These are phyloP conservation scores for Allobates femoralis DNA, from an alignment of 2,797 vertebrate species.

Conservation along the genomic window DNA sequence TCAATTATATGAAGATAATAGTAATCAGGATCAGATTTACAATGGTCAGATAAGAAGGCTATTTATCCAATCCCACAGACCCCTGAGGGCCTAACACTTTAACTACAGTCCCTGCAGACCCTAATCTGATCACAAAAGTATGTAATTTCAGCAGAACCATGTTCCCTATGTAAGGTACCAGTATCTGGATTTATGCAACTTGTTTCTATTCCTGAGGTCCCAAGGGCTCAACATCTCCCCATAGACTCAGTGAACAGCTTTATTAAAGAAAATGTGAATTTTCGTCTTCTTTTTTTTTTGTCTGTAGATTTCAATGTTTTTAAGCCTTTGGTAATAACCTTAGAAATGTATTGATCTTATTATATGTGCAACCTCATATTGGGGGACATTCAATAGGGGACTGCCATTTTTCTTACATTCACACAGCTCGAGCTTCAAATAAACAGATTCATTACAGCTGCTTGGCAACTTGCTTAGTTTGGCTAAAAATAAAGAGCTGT, in stretches of 20 bases:
- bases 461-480: slow-evolving; percentile 37
- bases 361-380: neutral
- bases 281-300: neutral
- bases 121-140: neutral
- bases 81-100: neutral
- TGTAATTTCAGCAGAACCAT: neutral
- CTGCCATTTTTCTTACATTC: neutral
- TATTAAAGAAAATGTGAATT: neutral
- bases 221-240: neutral
- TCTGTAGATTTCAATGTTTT: neutral
- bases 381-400: neutral
- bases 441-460: slow-evolving; percentile 51
- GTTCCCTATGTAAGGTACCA: neutral
- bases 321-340: neutral
- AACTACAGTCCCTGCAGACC: neutral
- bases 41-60: neutral
- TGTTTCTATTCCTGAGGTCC: neutral
- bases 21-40: neutral
- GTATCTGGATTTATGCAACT: neutral
- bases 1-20: neutral
- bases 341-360: neutral
- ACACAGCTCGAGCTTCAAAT: neutral
- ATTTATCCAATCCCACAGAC: neutral
- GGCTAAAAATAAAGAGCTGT: slow-evolving; percentile 52
- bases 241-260: neutral